Evolutionary conservation across 2,797 vertebrate species (phyloP), one percentile per base, ranked within the genome.

Genomic region (Semotilus atromaculatus): DNA sequence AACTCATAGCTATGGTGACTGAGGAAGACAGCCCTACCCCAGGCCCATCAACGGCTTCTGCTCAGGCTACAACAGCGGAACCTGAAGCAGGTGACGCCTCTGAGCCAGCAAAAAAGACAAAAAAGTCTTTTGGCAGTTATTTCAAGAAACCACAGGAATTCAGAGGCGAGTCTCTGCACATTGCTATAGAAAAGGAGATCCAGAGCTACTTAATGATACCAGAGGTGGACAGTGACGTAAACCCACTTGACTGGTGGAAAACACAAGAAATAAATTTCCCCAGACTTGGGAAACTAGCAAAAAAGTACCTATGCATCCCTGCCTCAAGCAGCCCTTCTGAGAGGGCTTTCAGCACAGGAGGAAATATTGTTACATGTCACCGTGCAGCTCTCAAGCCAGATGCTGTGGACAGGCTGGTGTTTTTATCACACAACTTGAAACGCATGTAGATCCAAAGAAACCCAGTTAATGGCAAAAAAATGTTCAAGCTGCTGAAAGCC

Each of bases 131-230:
- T 43, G 40, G 11, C 40, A 21, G 75, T 43, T 64, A 43, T 78
- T 78, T 78, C 53, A 60, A 62, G 36, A 78, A 78, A 78, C 23
- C 19, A 36, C 29, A 78, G 31, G 51, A 78, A 60, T 78, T 60
- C 29, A 78, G 53, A 78, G 9, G 67, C 0, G 36, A 70, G 36
- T 70, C 36, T 40, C 36, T 23, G 21, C 36, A 23, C 75, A 60
- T 14, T 53, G 48, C 29, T 13, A 62, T 38, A 40, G 34, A 78
- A 78, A 78, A 78, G 23, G 75, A 78, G 55, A 78, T 62, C 75
- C 34, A 60, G 53, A 38, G 36, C 21, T 62, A 62, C 34, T 68
- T 70, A 23, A 68, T 40, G 67, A 70, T 40, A 14, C 10, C 34
- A 51, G 48, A 60, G 43, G 43, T 14, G 11, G 43, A 14, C 43